Evolutionary conservation across 2,113 vertebrate species (phyloP).

Genomic region (Leptobrachium leishanense): DNA sequence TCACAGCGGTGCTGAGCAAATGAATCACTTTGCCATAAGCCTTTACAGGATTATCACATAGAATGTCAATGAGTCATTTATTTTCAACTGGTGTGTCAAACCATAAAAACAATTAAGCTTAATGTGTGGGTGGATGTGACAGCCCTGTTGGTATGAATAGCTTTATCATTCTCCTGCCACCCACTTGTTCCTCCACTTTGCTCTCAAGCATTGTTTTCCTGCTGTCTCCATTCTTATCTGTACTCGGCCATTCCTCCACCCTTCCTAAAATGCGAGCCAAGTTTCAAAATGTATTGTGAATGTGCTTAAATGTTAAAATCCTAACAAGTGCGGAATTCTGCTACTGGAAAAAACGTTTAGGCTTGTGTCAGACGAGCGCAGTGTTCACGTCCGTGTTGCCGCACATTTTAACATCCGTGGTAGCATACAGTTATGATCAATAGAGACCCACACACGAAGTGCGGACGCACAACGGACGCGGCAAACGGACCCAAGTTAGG

Average conservation of each 20-base stretch:
- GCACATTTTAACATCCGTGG: too few species aligned
- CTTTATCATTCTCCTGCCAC: conserved; percentile 31
- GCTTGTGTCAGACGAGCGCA: too few species aligned
- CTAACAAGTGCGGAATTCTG: too few species aligned
- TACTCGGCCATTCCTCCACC: conserved; percentile 17
- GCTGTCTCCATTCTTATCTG: conserved; percentile 29
- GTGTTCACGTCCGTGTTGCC: too few species aligned
- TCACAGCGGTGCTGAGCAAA: background rate
- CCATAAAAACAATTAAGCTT: background rate
- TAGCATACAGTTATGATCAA: too few species aligned
- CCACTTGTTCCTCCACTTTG: conserved; percentile 2
- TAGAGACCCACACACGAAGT: too few species aligned
- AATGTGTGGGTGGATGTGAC: conserved; percentile 35
- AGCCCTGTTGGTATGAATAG: conserved; percentile 33
- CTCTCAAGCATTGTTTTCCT: conserved; percentile 25
- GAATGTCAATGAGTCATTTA: conserved; percentile 10
- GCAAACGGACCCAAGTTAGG: too few species aligned
- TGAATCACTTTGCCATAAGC: background rate
- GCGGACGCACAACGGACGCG: too few species aligned
- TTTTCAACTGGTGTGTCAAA: conserved; percentile 12
- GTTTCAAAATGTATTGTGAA: background rate
- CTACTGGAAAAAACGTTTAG: too few species aligned
- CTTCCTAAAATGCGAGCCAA: conserved; percentile 30
- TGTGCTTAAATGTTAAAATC: background rate
- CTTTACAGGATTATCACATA: conserved; percentile 12